A percentile compares a stretch with the other conserved stretches of the same genome.
These are phyloP conservation scores for Zeuzera pyrina DNA, from an alignment of 2,888 invertebrate genomes.

Conservation along the genomic window DNA sequence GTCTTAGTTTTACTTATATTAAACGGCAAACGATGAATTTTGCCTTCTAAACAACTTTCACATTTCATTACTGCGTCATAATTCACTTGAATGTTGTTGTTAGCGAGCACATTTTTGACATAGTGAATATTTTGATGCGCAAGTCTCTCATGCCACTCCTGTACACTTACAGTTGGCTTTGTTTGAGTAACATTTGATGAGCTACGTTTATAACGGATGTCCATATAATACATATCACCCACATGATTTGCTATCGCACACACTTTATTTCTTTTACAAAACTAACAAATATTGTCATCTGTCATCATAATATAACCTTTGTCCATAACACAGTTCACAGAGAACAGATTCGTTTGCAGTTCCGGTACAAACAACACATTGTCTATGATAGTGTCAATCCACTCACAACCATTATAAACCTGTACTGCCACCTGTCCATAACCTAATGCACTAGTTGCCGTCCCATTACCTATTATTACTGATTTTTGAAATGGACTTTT, in stretches of 20 bases:
- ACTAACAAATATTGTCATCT: background rate
- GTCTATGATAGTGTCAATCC: constrained; percentile 5
- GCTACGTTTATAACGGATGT: too few species aligned
- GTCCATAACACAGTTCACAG: constrained; percentile 5
- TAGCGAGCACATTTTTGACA: constrained; percentile 9
- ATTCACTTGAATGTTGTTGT: constrained; percentile 15
- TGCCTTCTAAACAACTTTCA: constrained; percentile 16
- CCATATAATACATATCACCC: constrained; percentile 3
- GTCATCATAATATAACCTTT: constrained; percentile 7
- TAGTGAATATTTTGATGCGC: constrained; percentile 10
- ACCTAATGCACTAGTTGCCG: too few species aligned
- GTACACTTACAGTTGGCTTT: background rate
- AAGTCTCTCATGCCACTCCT: constrained; percentile 14
- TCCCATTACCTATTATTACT: too few species aligned
- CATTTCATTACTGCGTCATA: constrained; percentile 7
- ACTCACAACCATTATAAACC: too few species aligned
- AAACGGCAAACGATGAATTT: constrained; percentile 16
- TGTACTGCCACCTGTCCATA: too few species aligned
- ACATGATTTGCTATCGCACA: constrained; percentile 1
- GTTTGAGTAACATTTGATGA: constrained; percentile 3
- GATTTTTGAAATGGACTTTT: background rate
- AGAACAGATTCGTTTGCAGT: constrained; percentile 10
- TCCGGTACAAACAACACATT: constrained; percentile 8
- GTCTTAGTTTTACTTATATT: constrained; percentile 13
- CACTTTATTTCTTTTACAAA: constrained; percentile 4